Conservation (phyloP, 2,113 vertebrate species). For the Lutjanus erythropterus region DNA sequence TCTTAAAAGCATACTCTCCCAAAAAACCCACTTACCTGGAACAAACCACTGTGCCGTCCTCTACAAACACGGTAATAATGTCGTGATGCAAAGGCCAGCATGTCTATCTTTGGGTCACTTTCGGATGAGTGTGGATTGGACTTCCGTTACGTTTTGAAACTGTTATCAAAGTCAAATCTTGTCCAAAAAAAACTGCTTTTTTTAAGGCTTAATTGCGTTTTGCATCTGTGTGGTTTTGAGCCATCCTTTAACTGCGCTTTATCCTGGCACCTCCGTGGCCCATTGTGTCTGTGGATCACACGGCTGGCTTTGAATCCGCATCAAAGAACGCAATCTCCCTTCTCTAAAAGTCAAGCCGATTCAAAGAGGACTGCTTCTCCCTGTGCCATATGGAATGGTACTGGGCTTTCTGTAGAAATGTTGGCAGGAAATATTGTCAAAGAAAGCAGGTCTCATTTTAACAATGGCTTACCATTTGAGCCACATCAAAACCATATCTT, state of each 20-base stretch:
- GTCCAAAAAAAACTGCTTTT: slow-evolving; percentile 16
- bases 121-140: not conserved
- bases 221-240: slow-evolving; percentile 36
- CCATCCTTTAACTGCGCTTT: slow-evolving; percentile 34
- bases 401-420: slow-evolving; percentile 37
- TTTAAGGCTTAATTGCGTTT: slow-evolving; percentile 49
- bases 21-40: not conserved
- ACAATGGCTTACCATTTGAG: slow-evolving; percentile 57
- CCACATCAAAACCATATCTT: slow-evolving; percentile 63
- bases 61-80: not conserved
- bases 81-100: not conserved
- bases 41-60: not conserved
- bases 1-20: not conserved
- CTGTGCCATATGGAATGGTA: slow-evolving; percentile 52
- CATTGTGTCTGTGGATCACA: slow-evolving; percentile 48
- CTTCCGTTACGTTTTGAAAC: not conserved
- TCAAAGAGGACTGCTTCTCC: slow-evolving; percentile 40
- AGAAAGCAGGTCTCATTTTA: slow-evolving; percentile 50
- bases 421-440: slow-evolving; percentile 57
- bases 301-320: slow-evolving; percentile 60
- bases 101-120: not conserved
- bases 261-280: slow-evolving; percentile 42
- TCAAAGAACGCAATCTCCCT: slow-evolving; percentile 55
- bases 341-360: slow-evolving; percentile 48
- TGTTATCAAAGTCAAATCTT: slow-evolving; percentile 35